Conservation (phyloP, 1,140 invertebrate genomes). For the Epicauta chinensis region DNA sequence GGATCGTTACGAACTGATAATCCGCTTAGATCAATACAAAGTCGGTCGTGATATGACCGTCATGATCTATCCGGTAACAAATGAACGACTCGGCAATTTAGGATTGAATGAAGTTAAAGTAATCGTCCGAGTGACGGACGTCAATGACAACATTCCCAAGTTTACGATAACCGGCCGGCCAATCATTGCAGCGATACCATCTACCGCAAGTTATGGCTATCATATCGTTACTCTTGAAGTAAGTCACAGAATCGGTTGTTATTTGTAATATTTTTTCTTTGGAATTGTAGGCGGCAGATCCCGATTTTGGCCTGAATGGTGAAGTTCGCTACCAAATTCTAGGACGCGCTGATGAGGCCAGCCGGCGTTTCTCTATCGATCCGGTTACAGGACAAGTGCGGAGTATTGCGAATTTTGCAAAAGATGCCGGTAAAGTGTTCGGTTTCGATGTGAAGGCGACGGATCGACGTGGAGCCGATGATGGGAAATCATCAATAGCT, state of each 20-base stretch:
- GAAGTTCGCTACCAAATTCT: constrained; percentile 75
- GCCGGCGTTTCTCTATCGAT: constrained; percentile 66
- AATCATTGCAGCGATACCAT: constrained; percentile 70
- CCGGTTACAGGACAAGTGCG: constrained; percentile 65
- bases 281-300: constrained; percentile 58
- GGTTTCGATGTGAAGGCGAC: constrained; percentile 86
- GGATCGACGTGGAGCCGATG: constrained; percentile 66
- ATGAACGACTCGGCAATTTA: constrained; percentile 60
- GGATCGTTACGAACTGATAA: constrained; percentile 58
- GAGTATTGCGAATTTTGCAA: constrained; percentile 57
- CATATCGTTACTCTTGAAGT: constrained; percentile 66
- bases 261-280: background rate
- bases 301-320: constrained; percentile 67
- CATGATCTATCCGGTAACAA: constrained; percentile 66
- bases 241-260: constrained; percentile 19
- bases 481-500: constrained; percentile 71
- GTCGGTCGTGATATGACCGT: constrained; percentile 58
- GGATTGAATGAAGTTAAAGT: constrained; percentile 60
- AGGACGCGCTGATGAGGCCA: constrained; percentile 51
- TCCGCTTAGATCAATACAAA: constrained; percentile 61
- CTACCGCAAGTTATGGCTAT: constrained; percentile 71
- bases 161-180: constrained; percentile 66
- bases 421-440: constrained; percentile 66
- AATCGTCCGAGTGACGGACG: constrained; percentile 67
- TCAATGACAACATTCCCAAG: constrained; percentile 74